Base-by-base conservation (phyloP, 2,888 invertebrate genomes). In the Zootermopsis nevadensis region DNA sequence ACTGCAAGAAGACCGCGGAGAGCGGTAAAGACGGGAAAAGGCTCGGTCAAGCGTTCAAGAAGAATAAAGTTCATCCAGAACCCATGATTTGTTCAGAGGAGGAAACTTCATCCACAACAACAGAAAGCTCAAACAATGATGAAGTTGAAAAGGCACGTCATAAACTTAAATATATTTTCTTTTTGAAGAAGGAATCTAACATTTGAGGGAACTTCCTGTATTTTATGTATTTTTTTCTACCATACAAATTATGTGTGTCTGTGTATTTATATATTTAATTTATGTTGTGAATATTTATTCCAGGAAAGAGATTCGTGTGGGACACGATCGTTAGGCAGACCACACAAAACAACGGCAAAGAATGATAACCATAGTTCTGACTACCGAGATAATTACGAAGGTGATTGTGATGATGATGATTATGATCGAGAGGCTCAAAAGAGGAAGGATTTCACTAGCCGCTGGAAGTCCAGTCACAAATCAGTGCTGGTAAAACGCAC, bases 71-170 rank as follows among this genome's bases (percentile, higher is more conserved):
- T 38, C 67, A 77, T 6, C 48, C 84, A 31, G 84, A 85, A 80
- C 77, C 84, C 15, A 80, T 83, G 24, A 60, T 84, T 4, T 89
- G 89, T 85, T 91, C 90, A 69, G 93, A 93, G 87, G 94, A 94
- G 87, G 94, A 94, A 86, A 93, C 93, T 2, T 94, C 94, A 15
- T 94, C 94, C 0, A 94, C 93, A 2, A 94, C 94, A 12, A 94
- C 94, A 4, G 94, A 94, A 87, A 93, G 93, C 86, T 94, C 94
- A 76, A 91, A 91, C 86, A 92, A 93, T 82, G 94, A 94, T 83
- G 93, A 93, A 85, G 88, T 89, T 55, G 88, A 89, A 82, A 90
- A 90, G 88, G 89, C 89, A 85, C 83, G 85, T 74, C 84, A 74
- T 27, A 27, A 27, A 27, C n/a, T 48, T 48, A 48, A 4, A 48